A percentile compares a stretch with the other conserved stretches of the same genome.
phyloP scores from a whole-genome alignment of 2,797 vertebrate genomes.

The Arctocebus calabarensis region DNA sequence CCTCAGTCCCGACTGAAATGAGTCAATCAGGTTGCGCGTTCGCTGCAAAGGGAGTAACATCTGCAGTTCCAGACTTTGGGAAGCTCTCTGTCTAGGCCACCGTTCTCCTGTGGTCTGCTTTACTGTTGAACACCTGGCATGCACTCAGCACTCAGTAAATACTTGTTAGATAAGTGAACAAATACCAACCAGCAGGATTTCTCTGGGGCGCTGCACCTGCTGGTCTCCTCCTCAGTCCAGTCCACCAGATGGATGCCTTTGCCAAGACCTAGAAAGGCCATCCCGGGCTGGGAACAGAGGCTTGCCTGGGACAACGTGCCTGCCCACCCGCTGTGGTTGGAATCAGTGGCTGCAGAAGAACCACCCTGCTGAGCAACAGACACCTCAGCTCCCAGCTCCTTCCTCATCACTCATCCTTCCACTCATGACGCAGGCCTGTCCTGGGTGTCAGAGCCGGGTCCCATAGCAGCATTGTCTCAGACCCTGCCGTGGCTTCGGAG shows the following conservation, averaged over 20 bases:
- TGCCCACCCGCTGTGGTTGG: rapidly evolving
- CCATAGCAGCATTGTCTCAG: background rate
- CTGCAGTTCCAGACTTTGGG: background rate
- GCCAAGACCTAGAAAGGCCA: too few species aligned
- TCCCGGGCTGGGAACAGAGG: background rate
- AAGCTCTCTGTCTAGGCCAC: too few species aligned
- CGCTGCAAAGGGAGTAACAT: background rate
- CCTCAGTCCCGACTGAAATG: background rate
- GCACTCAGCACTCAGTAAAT: rapidly evolving
- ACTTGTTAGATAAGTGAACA: background rate
- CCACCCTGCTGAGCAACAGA: rapidly evolving
- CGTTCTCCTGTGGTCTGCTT: background rate
- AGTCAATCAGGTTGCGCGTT: background rate
- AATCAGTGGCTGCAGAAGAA: background rate
- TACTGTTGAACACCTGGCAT: background rate
- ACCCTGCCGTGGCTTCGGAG: background rate
- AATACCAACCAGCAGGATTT: background rate
- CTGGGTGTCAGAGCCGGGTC: background rate
- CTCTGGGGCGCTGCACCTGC: background rate
- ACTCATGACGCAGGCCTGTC: background rate
- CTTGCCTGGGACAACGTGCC: rapidly evolving
- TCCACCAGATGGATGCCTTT: background rate
- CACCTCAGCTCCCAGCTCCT: rapidly evolving
- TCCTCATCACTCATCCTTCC: background rate
- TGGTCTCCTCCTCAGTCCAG: background rate